Percentiles rank a stretch among this genome's conserved stretches.
phyloP scores from a whole-genome alignment of 2,888 invertebrate genomes.

The Stenchaetothrips biformis region DNA sequence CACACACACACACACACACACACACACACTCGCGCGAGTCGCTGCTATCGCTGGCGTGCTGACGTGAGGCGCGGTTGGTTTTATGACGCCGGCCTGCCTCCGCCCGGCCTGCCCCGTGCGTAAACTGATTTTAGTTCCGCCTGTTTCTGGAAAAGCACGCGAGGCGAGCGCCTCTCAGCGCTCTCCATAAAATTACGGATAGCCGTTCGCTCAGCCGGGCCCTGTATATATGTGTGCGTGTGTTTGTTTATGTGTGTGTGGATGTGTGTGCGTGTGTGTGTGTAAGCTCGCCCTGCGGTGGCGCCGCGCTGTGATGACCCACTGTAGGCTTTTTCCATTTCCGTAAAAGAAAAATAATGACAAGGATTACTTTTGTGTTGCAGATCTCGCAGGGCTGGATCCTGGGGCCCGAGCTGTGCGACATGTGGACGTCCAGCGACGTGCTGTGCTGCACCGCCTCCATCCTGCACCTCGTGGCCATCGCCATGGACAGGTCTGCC shows the following conservation, averaged over 20 bases:
- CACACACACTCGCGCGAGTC: too few species aligned
- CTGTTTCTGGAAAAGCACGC: background rate
- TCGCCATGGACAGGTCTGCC: slow-evolving; percentile 71
- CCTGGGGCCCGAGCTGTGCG: slow-evolving; percentile 80
- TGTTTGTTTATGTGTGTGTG: too few species aligned
- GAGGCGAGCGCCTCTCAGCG: background rate
- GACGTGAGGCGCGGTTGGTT: too few species aligned
- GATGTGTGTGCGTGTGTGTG: slow-evolving; percentile 25
- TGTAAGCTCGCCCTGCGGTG: too few species aligned
- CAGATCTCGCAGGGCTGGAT: slow-evolving; percentile 78
- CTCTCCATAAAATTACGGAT: background rate
- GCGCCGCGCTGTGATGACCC: too few species aligned
- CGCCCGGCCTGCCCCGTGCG: background rate
- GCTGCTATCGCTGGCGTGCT: too few species aligned
- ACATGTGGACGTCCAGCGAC: slow-evolving; percentile 91
- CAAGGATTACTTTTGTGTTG: slow-evolving; percentile 48
- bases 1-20: background rate
- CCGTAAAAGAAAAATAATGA: too few species aligned
- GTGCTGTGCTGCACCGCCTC: slow-evolving; percentile 89
- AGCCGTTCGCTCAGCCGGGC: too few species aligned
- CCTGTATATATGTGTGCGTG: too few species aligned
- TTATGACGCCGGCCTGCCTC: too few species aligned
- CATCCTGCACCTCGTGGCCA: slow-evolving; percentile 74
- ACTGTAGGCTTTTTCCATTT: too few species aligned
- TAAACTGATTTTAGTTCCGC: slow-evolving; percentile 9